Evolutionary conservation across 2,888 invertebrate species (phyloP).

Genomic region (Lasioglossum morio): DNA sequence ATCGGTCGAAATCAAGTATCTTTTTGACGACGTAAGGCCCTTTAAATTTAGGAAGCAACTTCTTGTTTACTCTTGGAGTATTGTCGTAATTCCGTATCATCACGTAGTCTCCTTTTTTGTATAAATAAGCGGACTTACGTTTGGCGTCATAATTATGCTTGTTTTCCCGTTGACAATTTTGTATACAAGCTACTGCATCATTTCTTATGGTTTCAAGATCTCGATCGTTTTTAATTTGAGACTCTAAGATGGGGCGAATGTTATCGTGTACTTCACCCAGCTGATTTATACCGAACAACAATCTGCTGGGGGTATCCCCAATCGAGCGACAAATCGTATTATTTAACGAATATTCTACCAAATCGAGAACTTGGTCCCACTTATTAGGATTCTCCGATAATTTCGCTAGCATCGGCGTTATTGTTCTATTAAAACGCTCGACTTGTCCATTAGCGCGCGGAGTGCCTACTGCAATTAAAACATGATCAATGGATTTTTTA

Average conservation of each 20-base stretch:
- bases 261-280: neutral
- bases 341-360: neutral
- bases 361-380: neutral
- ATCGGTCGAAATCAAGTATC: neutral
- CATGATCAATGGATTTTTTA: neutral
- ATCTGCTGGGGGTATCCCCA: neutral
- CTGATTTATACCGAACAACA: neutral
- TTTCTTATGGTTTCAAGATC: neutral
- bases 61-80: neutral
- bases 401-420: neutral
- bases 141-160: neutral
- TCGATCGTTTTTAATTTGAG: neutral
- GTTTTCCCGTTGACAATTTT: neutral
- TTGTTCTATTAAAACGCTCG: neutral
- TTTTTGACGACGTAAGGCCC: neutral
- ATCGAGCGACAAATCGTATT: neutral
- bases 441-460: constrained; percentile 5
- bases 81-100: neutral
- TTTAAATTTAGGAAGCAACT: neutral
- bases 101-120: neutral
- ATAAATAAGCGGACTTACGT: neutral
- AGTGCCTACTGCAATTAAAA: neutral
- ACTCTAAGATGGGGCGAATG: neutral
- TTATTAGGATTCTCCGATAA: neutral
- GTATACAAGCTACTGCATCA: neutral